Evolutionary conservation across 2,797 vertebrate species (phyloP), one percentile per base, ranked within the genome.

Genomic region (Ctenopoma kingsleyae): DNA sequence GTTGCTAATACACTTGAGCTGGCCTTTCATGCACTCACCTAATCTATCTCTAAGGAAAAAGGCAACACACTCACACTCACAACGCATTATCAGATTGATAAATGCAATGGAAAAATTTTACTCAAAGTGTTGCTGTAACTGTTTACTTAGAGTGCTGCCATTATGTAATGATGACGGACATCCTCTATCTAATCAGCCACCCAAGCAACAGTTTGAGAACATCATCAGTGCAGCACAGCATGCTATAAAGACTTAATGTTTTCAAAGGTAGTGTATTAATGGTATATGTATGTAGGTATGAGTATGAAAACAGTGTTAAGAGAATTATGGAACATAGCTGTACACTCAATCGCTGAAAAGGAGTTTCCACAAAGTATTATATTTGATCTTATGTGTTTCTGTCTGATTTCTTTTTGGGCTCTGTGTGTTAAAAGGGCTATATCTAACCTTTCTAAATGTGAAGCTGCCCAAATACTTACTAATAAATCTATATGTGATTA

Each of bases 1-100:
- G 71, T 84, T 64, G 15, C 71, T 76, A 80, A 86, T 76, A 87
- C 78, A 87, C 86, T 85, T 76, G 74, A 84, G 85, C 76, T 82
- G 82, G 71, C 79, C 78, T 86, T 87, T 83, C 80, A 80, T 70
- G 73, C 82, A 54, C 80, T 85, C 76, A 75, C 56, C 64, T 20
- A 0, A 74, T 69, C 47, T 38, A 30, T 81, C 77, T 72, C 71
- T 1, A 36, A 71, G 77, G 80, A 68, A 77, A 59, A 70, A 50
- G 9, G 64, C 62, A 68, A 70, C 68, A 61, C 9, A 44, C 46
- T 64, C 71, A 40, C 48, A 53, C 49, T 72, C 72, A 57, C 32
- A 36, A 54, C 48, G 64, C 38, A 50, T 64, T 58, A 64, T 64
- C 46, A 47, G 64, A 25, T 40, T 41, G 47, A 66, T 6, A 54